Evolutionary conservation across 1,140 invertebrate genomes (phyloP), one percentile per base, ranked within the genome.

Genomic region (Drosophila baimaii): DNA sequence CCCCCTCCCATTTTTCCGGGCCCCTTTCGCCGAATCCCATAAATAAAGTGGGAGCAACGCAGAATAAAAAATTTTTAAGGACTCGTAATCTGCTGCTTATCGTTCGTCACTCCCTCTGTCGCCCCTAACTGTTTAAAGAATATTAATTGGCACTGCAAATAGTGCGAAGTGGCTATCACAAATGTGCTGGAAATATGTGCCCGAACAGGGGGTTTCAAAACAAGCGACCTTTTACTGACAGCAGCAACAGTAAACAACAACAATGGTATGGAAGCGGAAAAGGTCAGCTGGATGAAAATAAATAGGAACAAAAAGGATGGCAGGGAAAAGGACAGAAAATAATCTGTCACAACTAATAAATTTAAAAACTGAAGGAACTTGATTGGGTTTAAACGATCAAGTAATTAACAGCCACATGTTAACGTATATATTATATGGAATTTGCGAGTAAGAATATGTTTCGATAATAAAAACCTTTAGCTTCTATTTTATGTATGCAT

Each of bases 181-280:
- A 65, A 54, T 81, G 79, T 75, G 55, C 69, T 75, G 59, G 76
- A 83, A 65, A 57, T 79, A 75, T 79, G 65, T 59, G 58, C 62
- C 0, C 13, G 27, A 43, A 43, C 5, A 35, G 54, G 39, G 31
- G 55, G 29, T 27, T 41, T 64, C 47, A 43, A 65, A 54, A 54
- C 29, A 35, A 29, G 15, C 71, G 68, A 52, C 59, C 72, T 63
- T 52, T 61, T 41, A 63, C 71, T 57, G 72, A 82, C 65, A 68
- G 31, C 21, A 51, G 19, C 29, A 10, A 35, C 43, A 15, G 31
- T 21, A 61, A 23, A 21, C 46, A 33, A 31, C 29, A 55, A 19
- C 21, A 35, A 33, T 29, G 12, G 21, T 33, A 52, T 33, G 2
- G 21, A 52, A 17, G 15, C 29, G 25, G 17, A 59, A 64, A 64